phyloP scores from a whole-genome alignment of 2,797 vertebrate species.

The Chelmon rostratus region DNA sequence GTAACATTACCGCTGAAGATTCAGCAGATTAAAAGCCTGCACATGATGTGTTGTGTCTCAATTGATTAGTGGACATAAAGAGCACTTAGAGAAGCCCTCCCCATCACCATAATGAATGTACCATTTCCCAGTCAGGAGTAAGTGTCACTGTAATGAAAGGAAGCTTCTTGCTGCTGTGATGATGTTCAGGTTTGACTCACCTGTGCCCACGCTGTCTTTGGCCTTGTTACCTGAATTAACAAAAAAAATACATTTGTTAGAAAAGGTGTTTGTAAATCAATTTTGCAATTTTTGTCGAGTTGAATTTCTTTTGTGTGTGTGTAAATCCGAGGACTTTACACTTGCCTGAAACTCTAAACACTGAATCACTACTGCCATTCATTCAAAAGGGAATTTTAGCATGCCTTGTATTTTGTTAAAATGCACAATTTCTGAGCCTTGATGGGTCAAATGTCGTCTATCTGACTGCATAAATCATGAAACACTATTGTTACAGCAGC shows the following conservation, averaged over 20 bases:
- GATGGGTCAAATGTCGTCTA: neutral
- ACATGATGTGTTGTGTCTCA: slow-evolving; percentile 16
- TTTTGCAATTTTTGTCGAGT: neutral
- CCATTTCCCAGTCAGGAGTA: slow-evolving; percentile 6
- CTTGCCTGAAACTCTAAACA: neutral
- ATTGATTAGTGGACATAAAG: slow-evolving; percentile 29
- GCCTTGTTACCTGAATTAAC: slow-evolving; percentile 93
- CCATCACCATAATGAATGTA: neutral
- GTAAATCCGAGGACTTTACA: neutral
- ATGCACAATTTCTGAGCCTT: neutral
- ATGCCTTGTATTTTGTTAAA: neutral
- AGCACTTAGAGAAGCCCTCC: slow-evolving; percentile 7
- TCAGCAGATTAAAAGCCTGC: slow-evolving; percentile 53
- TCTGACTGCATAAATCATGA: slow-evolving; percentile 3
- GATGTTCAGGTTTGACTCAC: slow-evolving; percentile 77
- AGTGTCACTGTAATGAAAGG: neutral
- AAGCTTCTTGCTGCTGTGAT: neutral
- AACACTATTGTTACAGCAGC: neutral
- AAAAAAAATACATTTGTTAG: slow-evolving; percentile 37
- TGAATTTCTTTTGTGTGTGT: neutral
- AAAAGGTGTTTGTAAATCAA: neutral
- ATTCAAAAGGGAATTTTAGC: neutral
- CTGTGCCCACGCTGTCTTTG: slow-evolving; percentile 96
- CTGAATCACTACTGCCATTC: neutral
- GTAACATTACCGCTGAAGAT: slow-evolving; percentile 25